Evolutionary conservation across 2,888 invertebrate genomes (phyloP).

Genomic region (Azorinus chamasolen): DNA sequence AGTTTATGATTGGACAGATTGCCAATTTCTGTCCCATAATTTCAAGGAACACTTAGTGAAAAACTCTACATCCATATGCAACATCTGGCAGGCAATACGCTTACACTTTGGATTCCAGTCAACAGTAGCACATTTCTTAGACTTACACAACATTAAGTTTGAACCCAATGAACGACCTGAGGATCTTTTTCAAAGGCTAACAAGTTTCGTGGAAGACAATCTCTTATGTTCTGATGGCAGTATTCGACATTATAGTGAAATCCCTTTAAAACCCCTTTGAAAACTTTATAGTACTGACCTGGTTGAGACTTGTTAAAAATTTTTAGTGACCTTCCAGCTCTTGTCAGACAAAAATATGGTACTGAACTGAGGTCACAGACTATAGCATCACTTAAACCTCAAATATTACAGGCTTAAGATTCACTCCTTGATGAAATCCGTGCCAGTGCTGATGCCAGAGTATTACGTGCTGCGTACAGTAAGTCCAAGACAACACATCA

Average conservation of each 20-base stretch:
- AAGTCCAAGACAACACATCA: background rate
- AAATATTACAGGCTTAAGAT: constrained; percentile 8
- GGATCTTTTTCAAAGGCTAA: constrained; percentile 52
- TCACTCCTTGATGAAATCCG: background rate
- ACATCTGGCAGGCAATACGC: constrained; percentile 45
- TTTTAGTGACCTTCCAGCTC: constrained; percentile 47
- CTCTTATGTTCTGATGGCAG: constrained; percentile 29
- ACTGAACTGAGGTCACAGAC: constrained; percentile 6
- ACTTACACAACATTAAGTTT: constrained; percentile 47
- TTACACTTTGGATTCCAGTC: constrained; percentile 55
- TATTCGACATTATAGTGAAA: constrained; percentile 49
- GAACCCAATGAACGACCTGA: constrained; percentile 59
- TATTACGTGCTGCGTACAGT: background rate
- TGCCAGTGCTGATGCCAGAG: background rate
- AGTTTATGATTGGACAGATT: constrained; percentile 26
- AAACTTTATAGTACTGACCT: constrained; percentile 53
- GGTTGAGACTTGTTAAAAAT: constrained; percentile 64
- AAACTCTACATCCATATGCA: constrained; percentile 33
- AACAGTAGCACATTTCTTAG: constrained; percentile 45
- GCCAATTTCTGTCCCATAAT: constrained; percentile 37
- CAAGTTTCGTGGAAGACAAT: constrained; percentile 56
- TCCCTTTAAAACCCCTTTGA: too few relatives aligned
- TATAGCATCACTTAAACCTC: constrained; percentile 7
- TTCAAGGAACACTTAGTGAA: constrained; percentile 38
- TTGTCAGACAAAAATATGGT: constrained; percentile 6